phyloP scores from a whole-genome alignment of 2,888 invertebrate species.

The Tricholauxania praeusta region DNA sequence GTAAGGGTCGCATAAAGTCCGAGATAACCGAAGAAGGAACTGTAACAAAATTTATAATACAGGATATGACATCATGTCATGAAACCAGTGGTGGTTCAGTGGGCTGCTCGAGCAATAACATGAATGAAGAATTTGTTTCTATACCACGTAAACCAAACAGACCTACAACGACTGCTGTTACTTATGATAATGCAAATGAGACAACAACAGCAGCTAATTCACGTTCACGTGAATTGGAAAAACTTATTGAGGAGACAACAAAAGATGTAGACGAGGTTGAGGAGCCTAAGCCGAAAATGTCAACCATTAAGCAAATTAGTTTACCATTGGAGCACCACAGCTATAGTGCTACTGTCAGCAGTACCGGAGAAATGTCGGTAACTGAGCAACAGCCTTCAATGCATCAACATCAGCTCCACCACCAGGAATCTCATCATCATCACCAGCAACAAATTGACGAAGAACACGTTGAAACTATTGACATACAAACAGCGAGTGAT shows the following conservation, averaged over 20 bases:
- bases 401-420: slow-evolving; percentile 47
- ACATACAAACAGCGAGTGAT: slow-evolving; percentile 62
- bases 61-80: slow-evolving; percentile 49
- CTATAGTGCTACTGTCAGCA: slow-evolving; percentile 29
- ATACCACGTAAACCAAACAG: slow-evolving; percentile 51
- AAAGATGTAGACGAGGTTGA: slow-evolving; percentile 67
- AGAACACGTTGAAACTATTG: slow-evolving; percentile 56
- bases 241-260: slow-evolving; percentile 66
- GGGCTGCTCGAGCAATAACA: slow-evolving; percentile 47
- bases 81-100: slow-evolving; percentile 44
- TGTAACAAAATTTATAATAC: slow-evolving; percentile 58
- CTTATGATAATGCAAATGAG: slow-evolving; percentile 43
- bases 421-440: slow-evolving; percentile 49
- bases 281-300: slow-evolving; percentile 61
- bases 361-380: slow-evolving; percentile 50
- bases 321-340: slow-evolving; percentile 54
- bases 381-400: slow-evolving; percentile 47
- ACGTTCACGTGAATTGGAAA: slow-evolving; percentile 63
- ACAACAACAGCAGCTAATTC: slow-evolving; percentile 48
- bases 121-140: slow-evolving; percentile 54
- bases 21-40: slow-evolving; percentile 61
- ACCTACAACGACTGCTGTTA: slow-evolving; percentile 32
- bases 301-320: slow-evolving; percentile 48
- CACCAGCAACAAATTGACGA: slow-evolving; percentile 48
- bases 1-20: slow-evolving; percentile 60